Conservation (phyloP, 2,797 vertebrate species). For the Coranthus polyacanthus region DNA sequence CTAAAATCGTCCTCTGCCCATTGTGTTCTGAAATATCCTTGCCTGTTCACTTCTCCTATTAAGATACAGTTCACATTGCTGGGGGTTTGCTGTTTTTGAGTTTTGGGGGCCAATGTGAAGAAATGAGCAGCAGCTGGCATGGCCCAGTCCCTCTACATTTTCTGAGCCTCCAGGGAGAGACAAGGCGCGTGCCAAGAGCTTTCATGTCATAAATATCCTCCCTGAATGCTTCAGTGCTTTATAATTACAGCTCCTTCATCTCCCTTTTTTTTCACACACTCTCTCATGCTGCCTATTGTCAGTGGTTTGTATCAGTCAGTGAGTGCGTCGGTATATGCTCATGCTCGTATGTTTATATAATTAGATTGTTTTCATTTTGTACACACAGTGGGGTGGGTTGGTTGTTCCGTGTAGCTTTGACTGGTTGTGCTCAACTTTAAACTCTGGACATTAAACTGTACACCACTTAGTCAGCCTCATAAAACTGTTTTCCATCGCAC, state of each 20-base stretch:
- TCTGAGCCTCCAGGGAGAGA: slow-evolving; percentile 45
- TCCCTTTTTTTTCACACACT: slow-evolving; percentile 27
- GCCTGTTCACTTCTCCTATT: neutral
- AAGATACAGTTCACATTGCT: neutral
- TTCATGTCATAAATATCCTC: slow-evolving; percentile 74
- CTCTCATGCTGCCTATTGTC: slow-evolving; percentile 23
- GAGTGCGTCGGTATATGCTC: slow-evolving; percentile 5
- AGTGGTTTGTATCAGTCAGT: slow-evolving; percentile 15
- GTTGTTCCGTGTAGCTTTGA: slow-evolving; percentile 60
- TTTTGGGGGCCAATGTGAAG: slow-evolving; percentile 14
- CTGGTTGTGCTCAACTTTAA: slow-evolving; percentile 47
- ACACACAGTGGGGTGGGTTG: slow-evolving; percentile 29
- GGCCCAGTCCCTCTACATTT: slow-evolving; percentile 27
- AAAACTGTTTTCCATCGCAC: slow-evolving; percentile 67
- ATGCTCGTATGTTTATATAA: slow-evolving; percentile 33
- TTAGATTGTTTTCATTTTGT: slow-evolving; percentile 35
- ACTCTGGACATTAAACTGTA: slow-evolving; percentile 57
- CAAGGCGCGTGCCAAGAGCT: slow-evolving; percentile 55
- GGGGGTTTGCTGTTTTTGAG: slow-evolving; percentile 1
- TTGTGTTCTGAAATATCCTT: neutral
- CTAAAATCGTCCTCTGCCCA: neutral
- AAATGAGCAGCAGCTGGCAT: slow-evolving; percentile 46
- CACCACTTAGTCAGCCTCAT: slow-evolving; percentile 59
- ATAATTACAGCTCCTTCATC: slow-evolving; percentile 65
- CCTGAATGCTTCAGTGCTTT: slow-evolving; percentile 59